Evolutionary conservation across 2,113 vertebrate species (phyloP).

Genomic region (Heterochromis multidens): DNA sequence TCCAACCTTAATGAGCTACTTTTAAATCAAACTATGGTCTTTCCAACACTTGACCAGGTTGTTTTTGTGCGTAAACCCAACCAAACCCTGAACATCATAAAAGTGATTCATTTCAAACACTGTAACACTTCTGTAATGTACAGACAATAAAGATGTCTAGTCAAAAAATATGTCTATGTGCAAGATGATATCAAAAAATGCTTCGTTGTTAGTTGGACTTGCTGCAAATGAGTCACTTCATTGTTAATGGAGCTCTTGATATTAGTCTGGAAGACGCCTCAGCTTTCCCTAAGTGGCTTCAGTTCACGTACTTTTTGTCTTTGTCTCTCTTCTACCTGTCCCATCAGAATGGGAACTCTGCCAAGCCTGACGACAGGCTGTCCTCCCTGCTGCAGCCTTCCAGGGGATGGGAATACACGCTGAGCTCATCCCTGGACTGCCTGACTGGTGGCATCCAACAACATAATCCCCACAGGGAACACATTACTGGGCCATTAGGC

Average conservation of each 20-base stretch:
- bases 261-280: neutral
- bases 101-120: neutral
- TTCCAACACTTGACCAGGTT: neutral
- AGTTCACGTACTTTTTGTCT: neutral
- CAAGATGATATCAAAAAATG: neutral
- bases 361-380: slow-evolving; percentile 20
- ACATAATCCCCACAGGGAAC: slow-evolving; percentile 21
- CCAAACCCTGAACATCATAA: neutral
- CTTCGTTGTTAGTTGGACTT: neutral
- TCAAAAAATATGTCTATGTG: neutral
- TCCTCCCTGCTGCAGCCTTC: slow-evolving; percentile 13
- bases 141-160: neutral
- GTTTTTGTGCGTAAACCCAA: neutral
- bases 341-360: neutral
- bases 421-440: slow-evolving; percentile 56
- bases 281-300: neutral
- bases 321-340: slow-evolving; percentile 1
- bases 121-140: accelerated
- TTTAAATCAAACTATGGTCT: neutral
- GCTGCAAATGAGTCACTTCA: neutral
- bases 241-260: neutral
- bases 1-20: too few relatives aligned
- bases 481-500: slow-evolving; percentile 46
- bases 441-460: slow-evolving; percentile 36
- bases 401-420: slow-evolving; percentile 51